Evolutionary conservation across 2,797 vertebrate genomes (phyloP), one percentile per base, ranked within the genome.

Genomic region (Aplochiton taeniatus): DNA sequence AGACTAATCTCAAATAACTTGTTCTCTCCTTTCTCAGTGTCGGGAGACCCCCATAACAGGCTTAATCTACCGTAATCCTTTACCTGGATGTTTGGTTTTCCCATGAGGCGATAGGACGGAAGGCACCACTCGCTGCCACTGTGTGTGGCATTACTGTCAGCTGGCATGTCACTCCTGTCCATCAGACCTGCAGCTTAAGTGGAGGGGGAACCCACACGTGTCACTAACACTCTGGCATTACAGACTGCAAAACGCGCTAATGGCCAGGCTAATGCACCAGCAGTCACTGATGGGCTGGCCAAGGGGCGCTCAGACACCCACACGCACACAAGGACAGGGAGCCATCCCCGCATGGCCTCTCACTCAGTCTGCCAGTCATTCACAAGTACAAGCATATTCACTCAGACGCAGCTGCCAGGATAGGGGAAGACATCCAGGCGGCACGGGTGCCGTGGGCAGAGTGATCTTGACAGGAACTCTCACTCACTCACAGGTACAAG

Each of bases 251-350:
- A 89, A 89, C 81, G 85, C 79, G 81, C 85, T 92, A 91, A 92
- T 90, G 89, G 90, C 79, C 83, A 82, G 64, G 83, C 89, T 92
- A 89, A 90, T 93, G 91, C 83, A 87, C 79, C 72, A 70, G 74
- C 84, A 91, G 88, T 87, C 87, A 91, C 85, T 56, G 46, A 87
- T 81, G 89, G 82, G 71, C 87, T 83, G 88, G 86, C 78, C 84
- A 82, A 48, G 74, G 65, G n/a, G 60, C 4, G 50, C 17, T 11
- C 49, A 8, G 8, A 11, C n/a, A 19, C 48, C 3, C 47, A 17
- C 13, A 66, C 64, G 50, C 45, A 11, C 48, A 17, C 49, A 55
- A 18, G 9, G 48, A 14, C 53, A 12, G 10, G 31, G 11, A 31
- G 42, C 41, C 49, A 14, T 12, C 9, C 3, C 31, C 31, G 31